Evolutionary conservation across 2,888 invertebrate species (phyloP), one percentile per base, ranked within the genome.

Genomic region (Epicampocera succincta): DNA sequence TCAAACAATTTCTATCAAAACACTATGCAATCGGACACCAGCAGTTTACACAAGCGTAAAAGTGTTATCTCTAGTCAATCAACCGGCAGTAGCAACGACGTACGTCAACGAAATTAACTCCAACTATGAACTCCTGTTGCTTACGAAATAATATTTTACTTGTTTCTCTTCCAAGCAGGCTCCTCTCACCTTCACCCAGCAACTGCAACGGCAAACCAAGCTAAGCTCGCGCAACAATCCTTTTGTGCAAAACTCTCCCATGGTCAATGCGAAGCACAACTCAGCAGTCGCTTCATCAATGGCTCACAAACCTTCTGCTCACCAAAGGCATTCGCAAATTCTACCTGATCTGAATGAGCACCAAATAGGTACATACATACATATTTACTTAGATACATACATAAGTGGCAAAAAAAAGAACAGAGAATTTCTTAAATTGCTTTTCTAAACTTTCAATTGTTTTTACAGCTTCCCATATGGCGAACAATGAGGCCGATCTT

Each of bases 131-230:
- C 6, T 19, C 29, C 1, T 60, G 8, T 33, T 9, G 5, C 13
- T 38, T 6, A 19, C 12, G 1, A 33, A 44, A 25, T 29, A 19
- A 68, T 33, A 40, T 60, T 11, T 38, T 15, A 15, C 0, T 40
- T 54, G 11, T 6, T 9, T 66, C 0, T 38, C 12, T 71, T 15
- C 44, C 3, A 12, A 38, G 50, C 89, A 92, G 84, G 92, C 94
- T 82, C 95, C 95, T 13, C 93, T 98, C 87, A 97, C 97, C 61
- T 98, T 98, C 91, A 97, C 97, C 2, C 97, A 98, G 91, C 97
- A 98, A 92, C 93, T 98, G 68, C 97, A 98, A 84, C 89, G 91
- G 48, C 91, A 91, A 84, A 90, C 90, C 63, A 91, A 91, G 81
- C 87, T 90, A 3, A 90, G 87, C 84, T 90, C 90, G 44, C 88